Evolutionary conservation across 2,888 invertebrate species (phyloP).

Genomic region (Antheraea assamensis): DNA sequence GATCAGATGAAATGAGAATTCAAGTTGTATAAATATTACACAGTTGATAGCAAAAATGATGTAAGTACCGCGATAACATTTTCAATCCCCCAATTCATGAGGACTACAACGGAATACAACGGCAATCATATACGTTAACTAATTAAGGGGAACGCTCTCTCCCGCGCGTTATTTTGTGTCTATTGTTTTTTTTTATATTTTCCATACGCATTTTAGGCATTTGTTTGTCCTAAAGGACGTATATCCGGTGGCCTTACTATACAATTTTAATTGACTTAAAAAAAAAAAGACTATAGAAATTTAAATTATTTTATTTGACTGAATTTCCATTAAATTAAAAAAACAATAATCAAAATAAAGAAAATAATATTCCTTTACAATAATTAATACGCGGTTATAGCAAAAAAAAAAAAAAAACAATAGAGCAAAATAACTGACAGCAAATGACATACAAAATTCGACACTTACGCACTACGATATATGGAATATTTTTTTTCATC

Average conservation of each 20-base stretch:
- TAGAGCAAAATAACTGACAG: not conserved
- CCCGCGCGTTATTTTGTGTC: not conserved
- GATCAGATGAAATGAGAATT: no score
- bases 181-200: not conserved
- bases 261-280: not conserved
- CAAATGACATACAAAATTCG: not conserved
- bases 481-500: not conserved
- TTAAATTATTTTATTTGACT: not conserved
- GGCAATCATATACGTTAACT: not conserved
- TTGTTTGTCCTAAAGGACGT: not conserved
- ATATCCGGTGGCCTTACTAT: not conserved
- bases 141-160: not conserved
- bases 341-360: not conserved
- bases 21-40: no score
- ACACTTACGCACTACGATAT: not conserved
- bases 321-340: not conserved
- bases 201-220: not conserved
- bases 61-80: not conserved
- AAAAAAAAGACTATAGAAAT: not conserved
- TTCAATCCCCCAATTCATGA: not conserved
- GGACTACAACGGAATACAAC: not conserved
- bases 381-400: not conserved
- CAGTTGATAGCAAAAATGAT: no score
- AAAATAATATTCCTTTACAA: not conserved
- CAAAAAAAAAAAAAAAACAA: slow-evolving; percentile 24